Conservation (phyloP, 92 coral and sea anemone genomes). For the Heteractis magnifica region DNA sequence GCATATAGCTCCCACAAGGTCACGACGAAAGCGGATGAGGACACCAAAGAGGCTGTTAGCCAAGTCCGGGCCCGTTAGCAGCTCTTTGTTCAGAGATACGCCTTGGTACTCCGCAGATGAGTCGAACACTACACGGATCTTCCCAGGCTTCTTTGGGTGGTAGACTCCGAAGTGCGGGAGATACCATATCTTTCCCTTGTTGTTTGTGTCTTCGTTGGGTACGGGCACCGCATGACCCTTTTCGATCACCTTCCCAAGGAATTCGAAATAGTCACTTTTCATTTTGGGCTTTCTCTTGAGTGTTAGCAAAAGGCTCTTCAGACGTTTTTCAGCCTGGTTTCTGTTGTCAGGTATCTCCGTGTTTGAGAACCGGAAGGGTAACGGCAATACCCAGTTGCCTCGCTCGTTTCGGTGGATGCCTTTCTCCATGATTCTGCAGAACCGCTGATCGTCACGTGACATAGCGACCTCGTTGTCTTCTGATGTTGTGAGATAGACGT, state of each 20-base stretch:
- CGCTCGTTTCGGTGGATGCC: constrained; percentile 48
- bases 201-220: constrained; percentile 8
- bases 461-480: constrained; percentile 17
- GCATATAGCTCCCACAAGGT: constrained; percentile 9
- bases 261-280: constrained; percentile 54
- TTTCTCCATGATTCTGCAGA: constrained; percentile 48
- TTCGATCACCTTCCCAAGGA: constrained; percentile 47
- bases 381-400: constrained; percentile 73
- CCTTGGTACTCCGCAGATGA: constrained; percentile 48
- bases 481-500: not conserved
- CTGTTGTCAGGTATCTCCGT: constrained; percentile 52
- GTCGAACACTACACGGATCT: constrained; percentile 54
- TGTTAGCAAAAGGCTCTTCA: constrained; percentile 42
- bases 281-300: constrained; percentile 52
- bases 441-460: constrained; percentile 17
- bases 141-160: not conserved
- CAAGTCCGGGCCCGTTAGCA: constrained; percentile 59
- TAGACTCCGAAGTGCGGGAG: not conserved
- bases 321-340: constrained; percentile 46
- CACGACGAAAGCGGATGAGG: constrained; percentile 34
- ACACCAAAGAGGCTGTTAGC: constrained; percentile 55
- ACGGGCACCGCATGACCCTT: constrained; percentile 52
- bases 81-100: constrained; percentile 13
- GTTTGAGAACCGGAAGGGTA: constrained; percentile 44
- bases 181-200: not conserved